A percentile compares a stretch with the other conserved stretches of the same genome.
phyloP scores from a whole-genome alignment of 2,113 vertebrate species.

The Aspidoscelis tigris region DNA sequence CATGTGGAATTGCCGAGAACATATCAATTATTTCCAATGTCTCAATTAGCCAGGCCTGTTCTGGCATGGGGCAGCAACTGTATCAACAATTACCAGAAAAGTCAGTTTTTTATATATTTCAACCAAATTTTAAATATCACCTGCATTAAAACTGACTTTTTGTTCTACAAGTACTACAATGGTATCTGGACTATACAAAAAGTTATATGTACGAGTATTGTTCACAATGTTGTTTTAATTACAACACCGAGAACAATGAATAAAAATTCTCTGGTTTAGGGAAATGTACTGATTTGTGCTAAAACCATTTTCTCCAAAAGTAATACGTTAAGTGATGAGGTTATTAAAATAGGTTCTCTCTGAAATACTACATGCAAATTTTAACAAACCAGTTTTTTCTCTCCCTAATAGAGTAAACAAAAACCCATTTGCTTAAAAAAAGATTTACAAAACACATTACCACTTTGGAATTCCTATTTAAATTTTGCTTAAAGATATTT shows the following conservation, averaged over 20 bases:
- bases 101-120: slow-evolving; percentile 37
- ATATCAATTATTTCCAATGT: slow-evolving; percentile 74
- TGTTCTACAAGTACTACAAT: slow-evolving; percentile 55
- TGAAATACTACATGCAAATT: slow-evolving; percentile 72
- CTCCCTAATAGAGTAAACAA: slow-evolving; percentile 61
- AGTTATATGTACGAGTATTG: slow-evolving; percentile 48
- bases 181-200: slow-evolving; percentile 63
- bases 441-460: slow-evolving; percentile 70
- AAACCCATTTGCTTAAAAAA: slow-evolving; percentile 69
- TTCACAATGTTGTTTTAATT: slow-evolving; percentile 60
- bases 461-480: slow-evolving; percentile 65
- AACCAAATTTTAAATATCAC: slow-evolving; percentile 65
- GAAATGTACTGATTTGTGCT: slow-evolving; percentile 60
- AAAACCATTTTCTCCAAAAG: slow-evolving; percentile 69
- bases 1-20: slow-evolving; percentile 59
- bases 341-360: slow-evolving; percentile 69
- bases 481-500: slow-evolving; percentile 68
- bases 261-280: slow-evolving; percentile 47
- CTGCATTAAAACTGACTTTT: slow-evolving; percentile 61
- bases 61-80: slow-evolving; percentile 60
- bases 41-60: slow-evolving; percentile 72
- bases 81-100: slow-evolving; percentile 51
- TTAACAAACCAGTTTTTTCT: slow-evolving; percentile 68
- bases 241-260: slow-evolving; percentile 66
- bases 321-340: slow-evolving; percentile 65